A percentile compares a stretch with the other conserved stretches of the same genome.
These are phyloP conservation scores for Charanyca ferruginea DNA, from an alignment of 2,888 invertebrate species.

Conservation along the genomic window DNA sequence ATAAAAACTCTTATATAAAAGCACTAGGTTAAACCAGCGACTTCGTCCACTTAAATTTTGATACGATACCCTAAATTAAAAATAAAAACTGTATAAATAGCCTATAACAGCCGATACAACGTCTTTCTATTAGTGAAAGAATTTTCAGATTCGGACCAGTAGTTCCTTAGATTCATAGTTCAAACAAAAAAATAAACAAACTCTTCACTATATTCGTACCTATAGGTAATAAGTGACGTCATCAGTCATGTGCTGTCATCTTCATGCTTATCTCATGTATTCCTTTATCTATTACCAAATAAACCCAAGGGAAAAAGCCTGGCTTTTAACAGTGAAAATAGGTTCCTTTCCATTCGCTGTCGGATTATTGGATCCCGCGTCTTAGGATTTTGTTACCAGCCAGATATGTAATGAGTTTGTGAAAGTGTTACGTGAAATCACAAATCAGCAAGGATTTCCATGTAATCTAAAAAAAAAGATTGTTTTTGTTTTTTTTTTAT, in stretches of 20 bases:
- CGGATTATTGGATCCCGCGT: slow-evolving; percentile 63
- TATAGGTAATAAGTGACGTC: neutral
- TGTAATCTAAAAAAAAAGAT: neutral
- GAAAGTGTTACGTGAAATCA: slow-evolving; percentile 22
- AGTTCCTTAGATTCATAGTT: too few species aligned
- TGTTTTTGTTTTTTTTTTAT: neutral
- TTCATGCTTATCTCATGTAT: slow-evolving; percentile 14
- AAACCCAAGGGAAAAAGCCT: slow-evolving; percentile 55
- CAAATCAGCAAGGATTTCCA: slow-evolving; percentile 7
- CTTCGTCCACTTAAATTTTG: too few species aligned
- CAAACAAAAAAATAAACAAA: too few species aligned
- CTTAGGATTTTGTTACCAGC: slow-evolving; percentile 41
- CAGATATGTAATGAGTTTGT: slow-evolving; percentile 34
- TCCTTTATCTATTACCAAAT: slow-evolving; percentile 49
- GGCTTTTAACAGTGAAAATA: slow-evolving; percentile 59
- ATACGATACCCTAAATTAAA: too few species aligned
- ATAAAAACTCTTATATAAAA: neutral
- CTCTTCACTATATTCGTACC: too few species aligned
- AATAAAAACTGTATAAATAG: too few species aligned
- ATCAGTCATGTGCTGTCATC: neutral
- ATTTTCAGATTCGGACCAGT: too few species aligned
- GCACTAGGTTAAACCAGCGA: neutral
- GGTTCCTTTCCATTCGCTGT: slow-evolving; percentile 57
- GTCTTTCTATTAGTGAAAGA: too few species aligned
- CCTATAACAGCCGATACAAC: too few species aligned